These are phyloP conservation scores for Trachelipus rathkii DNA, from an alignment of 1,140 invertebrate species.

Conservation along the genomic window DNA sequence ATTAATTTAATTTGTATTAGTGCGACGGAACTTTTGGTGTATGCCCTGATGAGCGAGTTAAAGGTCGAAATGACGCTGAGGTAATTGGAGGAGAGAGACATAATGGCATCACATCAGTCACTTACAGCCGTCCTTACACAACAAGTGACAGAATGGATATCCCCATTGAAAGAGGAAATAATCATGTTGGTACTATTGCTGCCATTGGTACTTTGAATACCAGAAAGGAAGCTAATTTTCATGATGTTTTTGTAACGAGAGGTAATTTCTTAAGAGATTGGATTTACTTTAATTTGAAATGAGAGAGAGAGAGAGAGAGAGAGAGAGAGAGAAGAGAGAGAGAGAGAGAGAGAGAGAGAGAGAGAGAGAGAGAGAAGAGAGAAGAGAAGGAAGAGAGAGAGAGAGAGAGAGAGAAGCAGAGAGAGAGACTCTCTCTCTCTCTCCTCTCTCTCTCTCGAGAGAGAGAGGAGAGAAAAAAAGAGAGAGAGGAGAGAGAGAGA, in stretches of 20 bases:
- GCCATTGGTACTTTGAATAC: conserved; percentile 78
- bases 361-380: too few relatives aligned
- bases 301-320: too few relatives aligned
- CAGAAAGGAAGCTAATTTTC: conserved; percentile 74
- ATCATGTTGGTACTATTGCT: conserved; percentile 62
- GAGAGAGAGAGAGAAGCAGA: too few relatives aligned
- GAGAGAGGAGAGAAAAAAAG: too few relatives aligned
- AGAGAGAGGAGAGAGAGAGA: too few relatives aligned
- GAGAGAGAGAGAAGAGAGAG: too few relatives aligned
- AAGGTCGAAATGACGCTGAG: conserved; percentile 72
- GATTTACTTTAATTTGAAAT: too few relatives aligned
- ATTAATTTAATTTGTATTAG: conserved; percentile 44
- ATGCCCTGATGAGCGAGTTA: conserved; percentile 75
- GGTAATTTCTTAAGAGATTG: conserved; percentile 33
- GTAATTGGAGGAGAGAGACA: conserved; percentile 67
- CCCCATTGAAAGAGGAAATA: conserved; percentile 26
- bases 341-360: too few relatives aligned
- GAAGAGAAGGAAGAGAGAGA: too few relatives aligned
- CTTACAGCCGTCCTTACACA: conserved; percentile 67
- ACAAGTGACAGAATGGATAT: conserved; percentile 59
- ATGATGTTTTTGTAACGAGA: conserved; percentile 65
- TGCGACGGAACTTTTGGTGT: conserved; percentile 67
- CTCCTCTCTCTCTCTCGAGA: too few relatives aligned
- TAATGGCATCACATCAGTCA: conserved; percentile 76
- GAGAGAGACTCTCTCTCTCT: too few relatives aligned